Base-by-base conservation (phyloP, 2,797 vertebrate genomes). In the Macropodus opercularis region DNA sequence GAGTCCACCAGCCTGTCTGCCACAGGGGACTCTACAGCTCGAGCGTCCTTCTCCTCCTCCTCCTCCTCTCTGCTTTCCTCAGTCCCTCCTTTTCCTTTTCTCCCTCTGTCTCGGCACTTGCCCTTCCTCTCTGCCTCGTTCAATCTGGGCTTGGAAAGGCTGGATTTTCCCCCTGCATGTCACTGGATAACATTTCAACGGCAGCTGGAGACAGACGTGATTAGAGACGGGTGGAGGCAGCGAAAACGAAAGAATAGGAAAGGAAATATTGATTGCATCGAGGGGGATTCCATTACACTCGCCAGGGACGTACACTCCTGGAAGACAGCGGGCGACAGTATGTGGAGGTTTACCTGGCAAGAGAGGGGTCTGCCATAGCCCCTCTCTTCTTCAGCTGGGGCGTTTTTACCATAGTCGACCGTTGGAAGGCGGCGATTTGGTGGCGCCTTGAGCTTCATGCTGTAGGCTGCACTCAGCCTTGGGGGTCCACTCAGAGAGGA, bases 401-500 rank as follows among this genome's bases (percentile, higher is more conserved):
- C 31, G 2, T 69, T 77, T 75, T 77, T 49, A 51, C 46, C 15
- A 12, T 34, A 49, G 65, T 63, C 36, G 14, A n/a, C 23, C 13
- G 4, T 39, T 21, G 60, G 43, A 58, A 50, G 3, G 29, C 41
- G 3, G 70, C 14, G 48, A 22, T 60, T 73, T 21, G 19, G 55
- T 51, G 42, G 44, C 18, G 23, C 32, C 58, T 69, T 39, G 67
- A 62, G 75, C 66, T 75, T 63, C 50, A 42, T 73, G 75, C 64
- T 63, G 72, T n/a, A n/a, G 70, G 71, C 69, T 82, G 81, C 73
- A 77, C 75, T 77, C 64, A 85, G 83, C 76, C 85, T 83, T 86
- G 79, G 80, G 55, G 81, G 60, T 85, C 78, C 79, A 83, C 84
- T 85, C 87, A 88, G 86, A 90, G 88, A 90, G 88, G 86, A 88